Evolutionary conservation across 2,797 vertebrate species (phyloP), one percentile per base, ranked within the genome.

Genomic region (Dryobates pubescens): DNA sequence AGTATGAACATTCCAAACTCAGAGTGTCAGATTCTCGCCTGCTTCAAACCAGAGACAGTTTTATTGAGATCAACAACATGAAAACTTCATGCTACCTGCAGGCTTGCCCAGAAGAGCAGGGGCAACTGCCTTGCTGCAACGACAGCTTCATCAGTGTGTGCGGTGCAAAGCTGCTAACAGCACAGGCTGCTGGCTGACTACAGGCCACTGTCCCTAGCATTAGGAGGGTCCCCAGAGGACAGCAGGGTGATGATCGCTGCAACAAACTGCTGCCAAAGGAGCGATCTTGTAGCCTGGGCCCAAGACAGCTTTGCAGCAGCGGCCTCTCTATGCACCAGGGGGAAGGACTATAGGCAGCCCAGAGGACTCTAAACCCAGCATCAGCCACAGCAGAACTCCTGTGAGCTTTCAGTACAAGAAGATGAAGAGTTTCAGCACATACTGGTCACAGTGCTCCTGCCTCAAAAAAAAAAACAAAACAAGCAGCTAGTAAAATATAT

Each of bases 401-500:
- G 2, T 11, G 20, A 17, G 29, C 3, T 63, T 81, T 38, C 29
- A 53, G 30, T 4, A 59, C 56, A 79, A 59, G 56, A 79, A 34
- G 20, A 29, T 73, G n/a, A 74, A 57, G 36, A 64, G 17, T 72
- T 91, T 65, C 70, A 64, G 51, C 29, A 63, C 72, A 74, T 10
- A 12, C 49, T 6, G 14, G 62, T 41, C 53, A 51, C 68, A 78
- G 34, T 34, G 49, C 27, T 86, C 41, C 45, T 74, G 30, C 30
- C 16, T 54, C 53, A 9, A 54, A 8, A 54, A 16, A 27, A 54
- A 51, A 51, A 12, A 11, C 38, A 47, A 47, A 23, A 30, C 19
- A 54, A 83, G 36, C 61, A 9, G 45, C 16, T 64, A 67, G 65
- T 84, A 94, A 93, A 84, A 83, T 45, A 73, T 27, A 93, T 83